phyloP scores from a whole-genome alignment of 2,113 vertebrate genomes.

The Shinisaurus crocodilurus region DNA sequence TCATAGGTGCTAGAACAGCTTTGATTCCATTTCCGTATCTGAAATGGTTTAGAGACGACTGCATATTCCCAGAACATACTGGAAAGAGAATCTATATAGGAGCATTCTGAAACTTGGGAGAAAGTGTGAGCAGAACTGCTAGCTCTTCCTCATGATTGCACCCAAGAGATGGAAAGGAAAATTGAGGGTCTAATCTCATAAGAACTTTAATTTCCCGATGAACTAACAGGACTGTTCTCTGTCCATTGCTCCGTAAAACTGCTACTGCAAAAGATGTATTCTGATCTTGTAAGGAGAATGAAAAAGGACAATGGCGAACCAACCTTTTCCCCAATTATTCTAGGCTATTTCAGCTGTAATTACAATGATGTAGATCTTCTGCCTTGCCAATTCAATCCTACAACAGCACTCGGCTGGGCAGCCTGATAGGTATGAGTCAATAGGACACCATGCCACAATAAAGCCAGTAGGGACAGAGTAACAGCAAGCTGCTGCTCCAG shows the following conservation, averaged over 20 bases:
- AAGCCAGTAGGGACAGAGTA: neutral
- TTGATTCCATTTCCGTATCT: conserved; percentile 69
- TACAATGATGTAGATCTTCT: neutral
- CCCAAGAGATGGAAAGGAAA: neutral
- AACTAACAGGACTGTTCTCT: neutral
- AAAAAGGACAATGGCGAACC: neutral
- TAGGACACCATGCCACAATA: neutral
- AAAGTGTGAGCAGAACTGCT: neutral
- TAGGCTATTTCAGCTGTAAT: neutral
- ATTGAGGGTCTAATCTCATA: neutral
- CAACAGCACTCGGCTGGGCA: no score
- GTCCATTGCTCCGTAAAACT: neutral
- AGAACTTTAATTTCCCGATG: no score
- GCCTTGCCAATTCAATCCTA: neutral
- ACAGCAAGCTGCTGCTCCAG: no score
- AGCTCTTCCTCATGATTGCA: neutral
- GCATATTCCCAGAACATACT: neutral
- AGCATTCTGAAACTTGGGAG: neutral
- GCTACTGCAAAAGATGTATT: neutral
- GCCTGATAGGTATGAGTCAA: neutral
- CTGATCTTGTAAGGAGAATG: neutral
- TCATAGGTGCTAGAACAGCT: conserved; percentile 72
- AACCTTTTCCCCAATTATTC: neutral
- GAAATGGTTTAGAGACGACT: conserved; percentile 43
- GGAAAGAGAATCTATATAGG: neutral